A percentile compares a stretch with the other conserved stretches of the same genome.
Evolutionary conservation across 1,140 invertebrate genomes (phyloP).

Genomic region (Choristoneura fumiferana): DNA sequence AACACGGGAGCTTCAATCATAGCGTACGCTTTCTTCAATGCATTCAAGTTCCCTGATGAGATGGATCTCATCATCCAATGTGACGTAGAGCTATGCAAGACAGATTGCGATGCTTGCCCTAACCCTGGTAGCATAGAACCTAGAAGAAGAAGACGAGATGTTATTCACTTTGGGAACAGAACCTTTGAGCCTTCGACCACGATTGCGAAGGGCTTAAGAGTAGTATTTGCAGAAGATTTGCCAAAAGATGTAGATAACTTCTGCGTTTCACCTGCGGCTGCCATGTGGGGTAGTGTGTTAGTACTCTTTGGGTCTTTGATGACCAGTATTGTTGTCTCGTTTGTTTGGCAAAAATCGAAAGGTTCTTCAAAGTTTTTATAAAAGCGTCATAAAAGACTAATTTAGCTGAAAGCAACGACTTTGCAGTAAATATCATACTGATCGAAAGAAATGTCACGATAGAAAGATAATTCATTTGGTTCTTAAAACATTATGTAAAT

Average conservation of each 20-base stretch:
- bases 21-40: conserved; percentile 89
- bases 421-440: background rate
- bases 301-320: conserved; percentile 59
- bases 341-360: conserved; percentile 58
- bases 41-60: conserved; percentile 93
- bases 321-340: conserved; percentile 58
- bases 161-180: conserved; percentile 69
- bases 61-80: conserved; percentile 92
- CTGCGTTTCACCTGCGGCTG: conserved; percentile 62
- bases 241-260: conserved; percentile 54
- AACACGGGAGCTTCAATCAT: conserved; percentile 87
- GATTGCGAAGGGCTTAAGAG: conserved; percentile 81
- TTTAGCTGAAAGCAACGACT: conserved; percentile 16
- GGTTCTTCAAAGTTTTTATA: conserved; percentile 53
- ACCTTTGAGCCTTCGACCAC: conserved; percentile 79
- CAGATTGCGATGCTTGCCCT: conserved; percentile 86
- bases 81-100: conserved; percentile 91
- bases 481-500: background rate
- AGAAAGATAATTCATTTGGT: too few species aligned
- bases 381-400: conserved; percentile 1
- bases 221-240: conserved; percentile 84
- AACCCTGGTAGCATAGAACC: conserved; percentile 83
- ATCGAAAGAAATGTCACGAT: too few species aligned
- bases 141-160: conserved; percentile 79
- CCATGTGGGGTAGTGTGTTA: conserved; percentile 69